Evolutionary conservation across 2,113 vertebrate genomes (phyloP).

Genomic region (Hymenochirus boettgeri): DNA sequence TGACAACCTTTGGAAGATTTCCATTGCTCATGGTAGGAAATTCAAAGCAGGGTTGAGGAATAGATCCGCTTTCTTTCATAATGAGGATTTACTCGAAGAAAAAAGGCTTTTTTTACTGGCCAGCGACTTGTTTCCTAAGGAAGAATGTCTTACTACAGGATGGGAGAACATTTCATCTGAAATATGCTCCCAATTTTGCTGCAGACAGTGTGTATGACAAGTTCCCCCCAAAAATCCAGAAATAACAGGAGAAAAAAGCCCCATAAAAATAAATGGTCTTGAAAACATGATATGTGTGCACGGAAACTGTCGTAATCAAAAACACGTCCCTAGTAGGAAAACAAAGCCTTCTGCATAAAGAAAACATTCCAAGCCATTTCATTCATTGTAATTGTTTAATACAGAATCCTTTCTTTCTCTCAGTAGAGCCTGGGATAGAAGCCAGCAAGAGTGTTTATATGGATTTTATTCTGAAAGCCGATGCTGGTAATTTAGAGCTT

Average conservation of each 20-base stretch:
- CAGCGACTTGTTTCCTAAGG: too few relatives aligned
- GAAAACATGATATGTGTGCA: conserved; percentile 23
- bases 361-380: conserved; percentile 37
- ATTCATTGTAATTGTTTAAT: conserved; percentile 43
- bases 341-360: conserved; percentile 35
- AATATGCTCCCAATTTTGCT: neutral
- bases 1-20: too few relatives aligned
- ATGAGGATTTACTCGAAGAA: too few relatives aligned
- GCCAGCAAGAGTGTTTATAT: conserved; percentile 36
- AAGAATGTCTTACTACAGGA: neutral
- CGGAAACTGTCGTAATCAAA: conserved; percentile 32
- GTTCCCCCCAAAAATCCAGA: conserved; percentile 1
- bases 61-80: too few relatives aligned
- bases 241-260: neutral
- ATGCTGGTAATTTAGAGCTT: conserved; percentile 27
- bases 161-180: neutral
- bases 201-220: conserved; percentile 7
- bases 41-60: too few relatives aligned
- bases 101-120: too few relatives aligned
- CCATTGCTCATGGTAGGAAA: too few relatives aligned
- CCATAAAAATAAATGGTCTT: conserved; percentile 32
- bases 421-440: conserved; percentile 27
- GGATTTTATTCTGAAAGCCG: conserved; percentile 38
- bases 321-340: conserved; percentile 30
- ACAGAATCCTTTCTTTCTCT: conserved; percentile 27